A percentile compares a stretch with the other conserved stretches of the same genome.
phyloP scores from a whole-genome alignment of 1,140 invertebrate genomes.

The Pygmarrhopalites habei region DNA sequence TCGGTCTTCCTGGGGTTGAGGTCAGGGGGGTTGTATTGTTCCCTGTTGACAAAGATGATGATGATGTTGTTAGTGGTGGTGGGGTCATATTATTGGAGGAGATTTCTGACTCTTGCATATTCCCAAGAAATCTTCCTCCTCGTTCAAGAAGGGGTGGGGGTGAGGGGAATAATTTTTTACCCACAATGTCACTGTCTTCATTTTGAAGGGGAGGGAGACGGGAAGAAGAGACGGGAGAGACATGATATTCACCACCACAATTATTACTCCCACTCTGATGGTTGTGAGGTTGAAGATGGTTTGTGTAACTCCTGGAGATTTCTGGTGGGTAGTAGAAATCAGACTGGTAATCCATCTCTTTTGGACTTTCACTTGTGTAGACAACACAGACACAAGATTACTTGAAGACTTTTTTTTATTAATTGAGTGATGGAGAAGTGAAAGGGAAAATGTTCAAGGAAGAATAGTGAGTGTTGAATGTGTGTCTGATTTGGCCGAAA shows the following conservation, averaged over 20 bases:
- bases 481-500: constrained; percentile 5
- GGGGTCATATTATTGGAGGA: not conserved
- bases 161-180: not conserved
- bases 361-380: not conserved
- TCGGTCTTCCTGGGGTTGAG: constrained; percentile 1
- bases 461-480: not conserved
- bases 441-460: not conserved
- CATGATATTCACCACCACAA: too few species aligned
- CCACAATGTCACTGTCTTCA: too few species aligned
- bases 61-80: too few species aligned
- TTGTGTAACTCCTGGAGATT: not conserved
- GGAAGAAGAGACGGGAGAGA: not conserved
- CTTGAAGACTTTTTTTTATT: not conserved
- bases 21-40: not conserved
- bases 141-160: not conserved
- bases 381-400: not conserved
- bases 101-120: constrained; percentile 10
- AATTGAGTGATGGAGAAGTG: not conserved
- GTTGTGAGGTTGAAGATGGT: not conserved
- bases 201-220: too few species aligned
- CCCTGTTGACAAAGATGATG: not conserved
- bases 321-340: not conserved
- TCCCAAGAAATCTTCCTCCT: not conserved
- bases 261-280: not conserved
- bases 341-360: not conserved